phyloP scores from a whole-genome alignment of 2,888 invertebrate genomes.

The Chaitophorus viminalis region DNA sequence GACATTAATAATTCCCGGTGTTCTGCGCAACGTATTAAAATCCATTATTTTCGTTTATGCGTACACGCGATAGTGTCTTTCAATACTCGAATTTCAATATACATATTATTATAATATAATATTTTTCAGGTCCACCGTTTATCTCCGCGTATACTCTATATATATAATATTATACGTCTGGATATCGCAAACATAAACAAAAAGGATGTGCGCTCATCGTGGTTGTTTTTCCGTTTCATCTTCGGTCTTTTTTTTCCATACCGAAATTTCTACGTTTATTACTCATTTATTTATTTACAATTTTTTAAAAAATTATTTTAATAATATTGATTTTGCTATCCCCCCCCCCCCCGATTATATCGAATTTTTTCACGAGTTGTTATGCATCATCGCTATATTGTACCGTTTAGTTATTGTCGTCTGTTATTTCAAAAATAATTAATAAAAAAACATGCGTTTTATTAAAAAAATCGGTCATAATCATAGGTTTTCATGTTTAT shows the following conservation, averaged over 20 bases:
- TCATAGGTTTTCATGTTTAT: background rate
- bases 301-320: background rate
- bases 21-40: slow-evolving; percentile 28
- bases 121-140: slow-evolving; percentile 25
- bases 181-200: background rate
- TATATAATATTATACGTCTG: background rate
- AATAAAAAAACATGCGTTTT: too few relatives aligned
- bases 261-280: background rate
- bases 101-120: background rate
- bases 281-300: background rate
- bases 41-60: slow-evolving; percentile 48
- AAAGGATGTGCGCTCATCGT: background rate
- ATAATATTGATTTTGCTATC: background rate
- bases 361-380: too few relatives aligned
- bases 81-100: slow-evolving; percentile 41
- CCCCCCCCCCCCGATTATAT: too few relatives aligned
- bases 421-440: too few relatives aligned
- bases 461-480: background rate
- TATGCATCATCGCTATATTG: too few relatives aligned
- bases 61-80: background rate
- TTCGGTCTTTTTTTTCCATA: background rate
- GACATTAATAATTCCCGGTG: slow-evolving; percentile 40
- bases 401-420: too few relatives aligned
- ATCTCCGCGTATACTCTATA: slow-evolving; percentile 20
- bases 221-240: background rate